Evolutionary conservation across 2,888 invertebrate genomes (phyloP), one percentile per base, ranked within the genome.

Genomic region (Spodoptera littoralis): DNA sequence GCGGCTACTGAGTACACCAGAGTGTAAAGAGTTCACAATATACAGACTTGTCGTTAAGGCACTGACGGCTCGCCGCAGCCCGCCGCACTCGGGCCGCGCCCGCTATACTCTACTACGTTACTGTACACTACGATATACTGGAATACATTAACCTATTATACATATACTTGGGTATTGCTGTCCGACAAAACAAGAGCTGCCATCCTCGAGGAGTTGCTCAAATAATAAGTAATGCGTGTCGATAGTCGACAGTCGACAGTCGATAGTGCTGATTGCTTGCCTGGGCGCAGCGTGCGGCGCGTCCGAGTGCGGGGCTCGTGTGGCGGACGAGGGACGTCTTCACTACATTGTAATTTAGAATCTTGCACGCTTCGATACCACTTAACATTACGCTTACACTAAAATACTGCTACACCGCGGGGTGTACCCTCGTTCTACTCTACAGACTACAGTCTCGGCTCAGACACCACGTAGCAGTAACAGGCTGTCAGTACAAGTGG

Each of bases 341-440:
- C 84, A 86, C 89, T 92, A 90, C 74, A 63, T 67, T 66, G 62
- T 92, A 92, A 90, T 93, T 93, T 92, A 92, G 92, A 92, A 92
- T 92, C 66, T 90, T 87, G 88, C 90, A 92, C 92, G 90, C 91
- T 91, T 83, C 75, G 74, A 79, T 82, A 80, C 71, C 76, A 44
- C 80, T 84, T 86, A 86, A 62, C 60, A 61, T 51, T 50, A 55
- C 24, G 44, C 78, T 70, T 76, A 66, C 41, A 48, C 59, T 18
- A 60, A 13, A 51, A 48, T 4, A 27, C 51, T 45, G 58, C 47
- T 58, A 36, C 36, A 8, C 36, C 8, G 36, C 36, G 36, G 36
- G 36, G 8, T 8, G 9, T 36, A 36, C 36, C 5, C 36, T 5
- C 36, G 36, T 2, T 9, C 36, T 36, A 36, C 36, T 36, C 36